phyloP scores from a whole-genome alignment of 2,888 invertebrate genomes.

The Ptychoptera albimana region DNA sequence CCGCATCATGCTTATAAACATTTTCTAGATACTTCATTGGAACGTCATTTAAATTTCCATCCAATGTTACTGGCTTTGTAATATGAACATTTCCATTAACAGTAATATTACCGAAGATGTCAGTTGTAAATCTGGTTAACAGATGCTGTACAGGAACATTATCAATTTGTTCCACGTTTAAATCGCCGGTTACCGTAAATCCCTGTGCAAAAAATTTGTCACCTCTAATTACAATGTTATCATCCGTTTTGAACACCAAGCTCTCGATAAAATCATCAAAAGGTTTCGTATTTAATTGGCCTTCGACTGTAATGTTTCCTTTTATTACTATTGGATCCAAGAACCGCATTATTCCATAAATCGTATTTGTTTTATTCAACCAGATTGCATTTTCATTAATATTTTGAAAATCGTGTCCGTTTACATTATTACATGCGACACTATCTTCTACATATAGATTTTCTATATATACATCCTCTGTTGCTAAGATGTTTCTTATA shows the following conservation, averaged over 20 bases:
- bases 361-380: slow-evolving; percentile 25
- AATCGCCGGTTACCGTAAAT: slow-evolving; percentile 20
- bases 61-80: slow-evolving; percentile 10
- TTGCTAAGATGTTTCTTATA: slow-evolving; percentile 21
- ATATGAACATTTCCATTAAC: slow-evolving; percentile 19
- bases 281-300: slow-evolving; percentile 24
- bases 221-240: not conserved
- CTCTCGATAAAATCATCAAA: slow-evolving; percentile 22
- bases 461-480: slow-evolving; percentile 28
- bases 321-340: slow-evolving; percentile 16
- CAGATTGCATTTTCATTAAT: slow-evolving; percentile 26
- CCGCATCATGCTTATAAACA: slow-evolving; percentile 16
- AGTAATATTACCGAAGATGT: slow-evolving; percentile 17
- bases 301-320: slow-evolving; percentile 17
- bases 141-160: slow-evolving; percentile 24
- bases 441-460: slow-evolving; percentile 23
- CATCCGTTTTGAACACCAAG: not conserved
- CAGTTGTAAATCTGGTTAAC: slow-evolving; percentile 21
- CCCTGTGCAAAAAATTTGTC: slow-evolving; percentile 22
- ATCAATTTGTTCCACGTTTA: slow-evolving; percentile 27
- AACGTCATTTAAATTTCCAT: slow-evolving; percentile 15
- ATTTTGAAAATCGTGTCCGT: slow-evolving; percentile 18
- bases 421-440: slow-evolving; percentile 20
- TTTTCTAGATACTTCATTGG: slow-evolving; percentile 11
- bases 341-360: slow-evolving; percentile 21